Evolutionary conservation across 2,888 invertebrate genomes (phyloP), one percentile per base, ranked within the genome.

Genomic region (Rhagium mordax): DNA sequence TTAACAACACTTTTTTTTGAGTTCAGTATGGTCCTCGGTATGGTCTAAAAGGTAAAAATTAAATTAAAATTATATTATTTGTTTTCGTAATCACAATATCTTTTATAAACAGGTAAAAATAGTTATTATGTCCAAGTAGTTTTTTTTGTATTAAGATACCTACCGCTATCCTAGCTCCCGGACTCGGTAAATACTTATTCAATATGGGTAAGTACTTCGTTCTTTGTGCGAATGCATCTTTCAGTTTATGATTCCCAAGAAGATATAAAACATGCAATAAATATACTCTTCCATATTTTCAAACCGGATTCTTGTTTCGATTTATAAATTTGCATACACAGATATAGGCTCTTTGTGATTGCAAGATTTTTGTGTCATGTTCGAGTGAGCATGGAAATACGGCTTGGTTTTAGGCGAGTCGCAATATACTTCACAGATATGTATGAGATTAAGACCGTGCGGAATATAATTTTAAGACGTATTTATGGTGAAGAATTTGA

Each of bases 301-400:
- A 64, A 64, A 64, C 64, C 64, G 64, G 47, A 64, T 64, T 64
- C 49, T 16, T 16, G 27, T 21, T 55, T 55, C 55, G 55, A 55
- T 55, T 55, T 55, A 64, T 15, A 15, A 21, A 64, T 64, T 49
- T 64, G 48, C 64, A 64, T 64, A 49, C 27, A 64, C 7, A 49
- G 27, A 64, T 15, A 64, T 51, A 64, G n/a, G 33, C 6, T 20
- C 60, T 61, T 20, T 61, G 60, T 47, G 20, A 13, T 8, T 41
- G 41, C 60, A 41, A 18, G 41, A 18, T 18, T 61, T 41, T 41
- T 59, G 24, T 16, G 15, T 10, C 8, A 24, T 29, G 27, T 24
- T 18, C 13, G 21, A 61, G 16, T 8, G 3, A 33, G 18, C 18
- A 29, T 24, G 24, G n/a, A 53, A 53, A 20, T 20, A n/a, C n/a